Percentiles rank a stretch among this genome's conserved stretches.
phyloP scores from a whole-genome alignment of 2,113 vertebrate species.

The Cynoglossus semilaevis region DNA sequence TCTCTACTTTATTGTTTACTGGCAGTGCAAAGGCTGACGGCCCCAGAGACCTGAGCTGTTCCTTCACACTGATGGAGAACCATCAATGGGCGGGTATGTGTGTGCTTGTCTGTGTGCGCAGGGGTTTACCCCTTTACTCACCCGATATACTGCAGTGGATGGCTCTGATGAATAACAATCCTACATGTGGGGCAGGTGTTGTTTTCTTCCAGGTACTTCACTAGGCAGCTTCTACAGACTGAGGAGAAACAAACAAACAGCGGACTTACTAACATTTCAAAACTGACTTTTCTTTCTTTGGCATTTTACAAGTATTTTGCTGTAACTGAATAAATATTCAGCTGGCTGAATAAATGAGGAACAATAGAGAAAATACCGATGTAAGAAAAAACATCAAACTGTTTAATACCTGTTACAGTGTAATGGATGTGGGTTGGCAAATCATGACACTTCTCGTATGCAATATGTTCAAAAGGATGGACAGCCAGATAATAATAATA shows the following conservation, averaged over 20 bases:
- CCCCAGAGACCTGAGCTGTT: constrained; percentile 19
- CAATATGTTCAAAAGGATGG: too few species aligned
- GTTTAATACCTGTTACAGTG: too few species aligned
- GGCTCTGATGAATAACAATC: constrained; percentile 99
- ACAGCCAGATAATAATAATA: too few species aligned
- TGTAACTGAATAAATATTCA: too few species aligned
- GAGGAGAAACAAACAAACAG: constrained; percentile 33
- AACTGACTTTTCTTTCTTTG: too few species aligned
- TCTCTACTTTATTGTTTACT: constrained; percentile 23
- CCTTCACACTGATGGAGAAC: constrained; percentile 14
- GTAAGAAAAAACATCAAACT: too few species aligned
- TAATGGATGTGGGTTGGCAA: too few species aligned
- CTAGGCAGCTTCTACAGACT: constrained; percentile 99
- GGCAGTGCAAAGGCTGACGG: constrained; percentile 1
- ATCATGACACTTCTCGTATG: too few species aligned
- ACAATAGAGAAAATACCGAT: too few species aligned
- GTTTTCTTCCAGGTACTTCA: constrained; percentile 98
- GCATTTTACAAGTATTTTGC: too few species aligned
- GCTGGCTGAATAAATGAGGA: too few species aligned
- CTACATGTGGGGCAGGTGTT: constrained; percentile 98
- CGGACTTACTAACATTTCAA: neutral
- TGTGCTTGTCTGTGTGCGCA: constrained; percentile 13
- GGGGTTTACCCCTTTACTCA: constrained; percentile 68
- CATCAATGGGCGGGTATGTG: constrained; percentile 15
- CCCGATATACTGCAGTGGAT: constrained; percentile 98